These are phyloP conservation scores for Sciurus niger DNA, from an alignment of 2,113 vertebrate species.

Conservation along the genomic window DNA sequence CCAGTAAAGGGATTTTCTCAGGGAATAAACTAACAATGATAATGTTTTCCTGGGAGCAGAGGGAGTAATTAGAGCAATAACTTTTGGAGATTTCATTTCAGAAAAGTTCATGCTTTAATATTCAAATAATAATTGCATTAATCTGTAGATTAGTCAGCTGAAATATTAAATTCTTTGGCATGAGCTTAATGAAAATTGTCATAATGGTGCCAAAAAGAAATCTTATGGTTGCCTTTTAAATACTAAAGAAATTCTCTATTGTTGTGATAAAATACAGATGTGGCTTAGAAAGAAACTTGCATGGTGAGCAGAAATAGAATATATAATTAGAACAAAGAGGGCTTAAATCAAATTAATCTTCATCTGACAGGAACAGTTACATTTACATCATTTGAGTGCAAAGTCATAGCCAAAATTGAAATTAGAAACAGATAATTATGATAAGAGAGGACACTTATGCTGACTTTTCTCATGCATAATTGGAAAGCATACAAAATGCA, in stretches of 20 bases:
- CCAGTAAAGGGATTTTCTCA: conserved; percentile 73
- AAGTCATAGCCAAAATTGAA: conserved; percentile 93
- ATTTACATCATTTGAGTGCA: conserved; percentile 92
- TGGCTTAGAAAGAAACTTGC: conserved; percentile 90
- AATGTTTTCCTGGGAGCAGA: conserved; percentile 82
- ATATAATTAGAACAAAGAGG: conserved; percentile 93
- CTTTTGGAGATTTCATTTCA: conserved; percentile 84
- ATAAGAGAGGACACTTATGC: conserved; percentile 91
- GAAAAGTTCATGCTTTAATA: conserved; percentile 86
- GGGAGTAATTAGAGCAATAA: conserved; percentile 86
- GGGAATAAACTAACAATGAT: conserved; percentile 79
- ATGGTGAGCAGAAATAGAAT: conserved; percentile 91
- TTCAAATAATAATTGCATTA: conserved; percentile 87
- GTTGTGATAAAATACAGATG: conserved; percentile 92
- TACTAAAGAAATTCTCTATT: conserved; percentile 85
- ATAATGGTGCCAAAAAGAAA: conserved; percentile 86
- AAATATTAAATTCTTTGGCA: conserved; percentile 89
- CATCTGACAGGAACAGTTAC: conserved; percentile 93
- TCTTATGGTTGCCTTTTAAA: conserved; percentile 84
- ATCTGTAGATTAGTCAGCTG: conserved; percentile 85
- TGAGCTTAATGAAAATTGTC: conserved; percentile 75
- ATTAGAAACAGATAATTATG: conserved; percentile 95
- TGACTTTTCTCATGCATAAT: conserved; percentile 90
- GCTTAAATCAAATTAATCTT: conserved; percentile 94
- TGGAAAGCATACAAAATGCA: conserved; percentile 90